Percentiles rank a stretch among this genome's conserved stretches.
These are phyloP conservation scores for Dicycla oo DNA, from an alignment of 2,888 invertebrate genomes.

Conservation along the genomic window DNA sequence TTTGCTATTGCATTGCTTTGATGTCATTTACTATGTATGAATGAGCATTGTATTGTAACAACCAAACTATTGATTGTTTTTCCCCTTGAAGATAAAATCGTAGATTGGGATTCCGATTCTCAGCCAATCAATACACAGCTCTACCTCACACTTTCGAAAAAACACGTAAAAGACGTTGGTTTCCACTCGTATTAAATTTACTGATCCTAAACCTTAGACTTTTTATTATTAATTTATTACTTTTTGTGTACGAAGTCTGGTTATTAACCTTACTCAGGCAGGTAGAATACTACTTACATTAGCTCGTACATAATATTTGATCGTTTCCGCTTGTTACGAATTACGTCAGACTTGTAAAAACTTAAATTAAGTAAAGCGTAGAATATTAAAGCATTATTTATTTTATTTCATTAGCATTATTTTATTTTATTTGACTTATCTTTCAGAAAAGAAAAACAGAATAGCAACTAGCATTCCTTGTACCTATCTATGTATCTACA, in stretches of 20 bases:
- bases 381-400: constrained; percentile 45
- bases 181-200: constrained; percentile 1
- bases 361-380: constrained; percentile 45
- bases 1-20: constrained; percentile 68
- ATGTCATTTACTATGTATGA: constrained; percentile 60
- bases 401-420: too few species aligned
- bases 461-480: neutral
- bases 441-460: neutral
- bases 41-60: constrained; percentile 58
- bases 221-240: constrained; percentile 39
- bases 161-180: neutral
- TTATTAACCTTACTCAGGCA: constrained; percentile 61
- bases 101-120: constrained; percentile 26
- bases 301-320: constrained; percentile 49
- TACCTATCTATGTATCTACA: too few species aligned
- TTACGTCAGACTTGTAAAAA: constrained; percentile 61
- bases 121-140: constrained; percentile 29
- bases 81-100: constrained; percentile 44
- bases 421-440: constrained; percentile 31
- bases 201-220: constrained; percentile 25
- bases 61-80: constrained; percentile 55
- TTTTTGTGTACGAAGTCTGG: constrained; percentile 49
- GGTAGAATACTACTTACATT: constrained; percentile 38
- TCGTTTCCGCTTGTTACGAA: constrained; percentile 62
- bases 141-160: constrained; percentile 20